Conservation (phyloP, 2,888 invertebrate species). For the Odontocolon sp. region DNA sequence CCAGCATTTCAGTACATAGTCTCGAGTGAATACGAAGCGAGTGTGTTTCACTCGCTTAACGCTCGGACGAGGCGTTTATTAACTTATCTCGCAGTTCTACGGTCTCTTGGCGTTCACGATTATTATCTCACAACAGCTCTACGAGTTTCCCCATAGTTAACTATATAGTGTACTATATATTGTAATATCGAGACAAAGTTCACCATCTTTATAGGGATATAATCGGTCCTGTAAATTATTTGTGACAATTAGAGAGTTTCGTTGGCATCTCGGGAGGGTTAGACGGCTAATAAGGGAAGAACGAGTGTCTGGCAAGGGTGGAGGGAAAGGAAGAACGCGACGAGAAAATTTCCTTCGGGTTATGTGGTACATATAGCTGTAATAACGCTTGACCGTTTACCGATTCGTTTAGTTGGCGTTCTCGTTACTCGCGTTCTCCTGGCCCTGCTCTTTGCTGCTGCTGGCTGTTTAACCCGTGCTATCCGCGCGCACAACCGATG, state of each 20-base stretch:
- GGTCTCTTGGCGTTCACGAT: constrained; percentile 50
- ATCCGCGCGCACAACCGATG: constrained; percentile 54
- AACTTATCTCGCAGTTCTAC: constrained; percentile 53
- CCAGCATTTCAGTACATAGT: constrained; percentile 32
- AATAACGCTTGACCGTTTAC: constrained; percentile 53
- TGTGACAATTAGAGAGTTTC: constrained; percentile 40
- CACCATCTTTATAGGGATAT: constrained; percentile 12
- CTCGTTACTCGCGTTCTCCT: constrained; percentile 55
- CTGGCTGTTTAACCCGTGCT: constrained; percentile 39
- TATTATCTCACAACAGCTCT: constrained; percentile 47
- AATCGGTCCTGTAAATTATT: constrained; percentile 29
- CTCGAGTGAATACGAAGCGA: constrained; percentile 18
- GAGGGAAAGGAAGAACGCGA: neutral
- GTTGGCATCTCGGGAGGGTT: neutral
- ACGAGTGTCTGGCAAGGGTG: neutral
- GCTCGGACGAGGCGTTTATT: constrained; percentile 55
- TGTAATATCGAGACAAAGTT: constrained; percentile 15
- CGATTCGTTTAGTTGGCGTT: constrained; percentile 56
- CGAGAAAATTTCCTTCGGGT: constrained; percentile 23
- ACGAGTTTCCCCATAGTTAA: constrained; percentile 26
- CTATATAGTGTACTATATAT: neutral
- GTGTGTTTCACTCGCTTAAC: constrained; percentile 35
- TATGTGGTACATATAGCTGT: constrained; percentile 20
- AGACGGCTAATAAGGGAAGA: neutral
- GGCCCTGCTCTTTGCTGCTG: constrained; percentile 25